A percentile compares a stretch with the other conserved stretches of the same genome.
phyloP scores from a whole-genome alignment of 2,113 vertebrate species.

The Notothenia coriiceps region DNA sequence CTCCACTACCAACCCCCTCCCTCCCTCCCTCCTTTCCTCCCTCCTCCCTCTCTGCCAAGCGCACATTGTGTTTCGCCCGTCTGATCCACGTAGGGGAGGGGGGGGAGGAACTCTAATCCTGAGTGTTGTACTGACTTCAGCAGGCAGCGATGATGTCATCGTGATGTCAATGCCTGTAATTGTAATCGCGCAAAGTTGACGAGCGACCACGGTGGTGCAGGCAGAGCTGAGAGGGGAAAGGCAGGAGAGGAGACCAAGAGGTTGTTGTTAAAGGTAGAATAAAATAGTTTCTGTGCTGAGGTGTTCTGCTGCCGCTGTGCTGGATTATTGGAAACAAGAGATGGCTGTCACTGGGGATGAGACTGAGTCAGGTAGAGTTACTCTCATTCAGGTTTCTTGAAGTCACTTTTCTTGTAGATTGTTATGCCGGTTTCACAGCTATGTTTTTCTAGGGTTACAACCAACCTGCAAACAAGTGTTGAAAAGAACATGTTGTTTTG shows the following conservation, averaged over 20 bases:
- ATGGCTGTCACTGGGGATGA: conserved; percentile 97
- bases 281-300: conserved; percentile 25
- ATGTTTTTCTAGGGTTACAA: neutral
- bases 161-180: conserved; percentile 93
- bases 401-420: neutral
- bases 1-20: conserved; percentile 16
- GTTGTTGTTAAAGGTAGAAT: neutral
- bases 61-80: conserved; percentile 58
- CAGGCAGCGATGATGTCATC: conserved; percentile 90
- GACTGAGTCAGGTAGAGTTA: conserved; percentile 89
- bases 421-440: neutral
- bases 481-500: neutral
- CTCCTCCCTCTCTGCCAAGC: conserved; percentile 6
- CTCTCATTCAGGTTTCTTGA: neutral
- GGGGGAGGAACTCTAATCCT: conserved; percentile 63
- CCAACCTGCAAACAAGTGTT: neutral
- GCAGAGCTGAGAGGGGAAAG: conserved; percentile 39
- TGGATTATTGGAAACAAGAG: conserved; percentile 84
- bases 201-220: conserved; percentile 43
- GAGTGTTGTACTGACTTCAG: conserved; percentile 87
- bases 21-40: conserved; percentile 4
- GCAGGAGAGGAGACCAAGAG: conserved; percentile 6
- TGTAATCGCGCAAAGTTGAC: conserved; percentile 83
- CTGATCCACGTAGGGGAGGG: conserved; percentile 27
- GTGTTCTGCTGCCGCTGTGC: conserved; percentile 52